Base-by-base conservation (phyloP, 2,113 vertebrate genomes). In the Xenus cinereus region DNA sequence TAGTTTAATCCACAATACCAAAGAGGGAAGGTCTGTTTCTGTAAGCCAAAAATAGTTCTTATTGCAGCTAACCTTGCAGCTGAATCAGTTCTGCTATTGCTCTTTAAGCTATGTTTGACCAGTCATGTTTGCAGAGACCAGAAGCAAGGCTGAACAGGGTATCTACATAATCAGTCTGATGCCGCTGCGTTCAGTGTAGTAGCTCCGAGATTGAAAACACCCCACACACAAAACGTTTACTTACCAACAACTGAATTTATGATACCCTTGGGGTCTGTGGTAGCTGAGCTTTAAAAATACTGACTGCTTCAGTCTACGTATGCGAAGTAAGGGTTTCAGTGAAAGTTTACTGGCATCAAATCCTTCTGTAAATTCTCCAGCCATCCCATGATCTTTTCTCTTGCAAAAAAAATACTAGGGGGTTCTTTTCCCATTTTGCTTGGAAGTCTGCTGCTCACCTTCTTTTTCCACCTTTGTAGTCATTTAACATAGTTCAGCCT, bases 1-100 rank as follows among this genome's bases (percentile, higher is more conserved):
- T 33, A 46, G 71, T 35, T 93, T 71, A 82, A 74, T 83, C 50
- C 72, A 71, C 88, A 80, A 5, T 50, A 69, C 75, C 63, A 69
- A 82, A 94, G 88, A 93, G 87, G 92, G 82, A 93, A 94, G 76
- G 27, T 66, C 67, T 93, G 37, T 83, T 91, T 91, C 93, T 90
- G 50, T 43, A 46, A 80, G 75, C 78, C 14, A 4, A 67, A 85
- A 91, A 88, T 71, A 93, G 75, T 73, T 88, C 64, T 80, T 63
- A 43, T 3, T 75, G 93, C 84, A 87, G 75, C 64, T 54, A 90
- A 48, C 75, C 32, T 82, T 89, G 78, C 41, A 77, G 83, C 72
- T 74, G 85, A 67, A 48, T 82, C 79, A 41, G 68, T 86, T 86
- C 88, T 90, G 67, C 82, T 90, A 1, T 69, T 80, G 67, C 87